phyloP scores from a whole-genome alignment of 2,888 invertebrate genomes.

The Lissocephala sabroskyi region DNA sequence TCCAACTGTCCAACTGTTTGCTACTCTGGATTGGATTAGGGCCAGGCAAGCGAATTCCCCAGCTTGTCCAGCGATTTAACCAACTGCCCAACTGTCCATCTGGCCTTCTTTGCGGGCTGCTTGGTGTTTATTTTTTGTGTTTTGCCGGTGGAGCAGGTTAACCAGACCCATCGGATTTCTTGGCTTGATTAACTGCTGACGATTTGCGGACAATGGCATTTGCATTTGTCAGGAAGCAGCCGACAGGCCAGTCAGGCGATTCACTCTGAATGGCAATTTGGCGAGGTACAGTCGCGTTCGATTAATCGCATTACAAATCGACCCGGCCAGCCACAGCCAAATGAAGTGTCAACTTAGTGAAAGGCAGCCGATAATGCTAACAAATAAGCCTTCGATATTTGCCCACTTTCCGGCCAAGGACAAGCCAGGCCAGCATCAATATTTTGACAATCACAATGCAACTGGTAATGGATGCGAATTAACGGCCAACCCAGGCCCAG shows the following conservation, averaged over 20 bases:
- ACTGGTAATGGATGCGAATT: not conserved
- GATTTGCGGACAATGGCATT: constrained; percentile 64
- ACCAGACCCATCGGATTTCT: not conserved
- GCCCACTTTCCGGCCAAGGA: not conserved
- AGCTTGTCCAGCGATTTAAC: no score
- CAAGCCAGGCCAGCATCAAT: not conserved
- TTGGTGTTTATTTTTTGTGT: not conserved
- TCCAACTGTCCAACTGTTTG: no score
- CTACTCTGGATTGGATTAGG: no score
- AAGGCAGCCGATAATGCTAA: constrained; percentile 55
- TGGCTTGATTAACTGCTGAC: constrained; percentile 43
- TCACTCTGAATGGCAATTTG: no score
- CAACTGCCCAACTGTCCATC: no score
- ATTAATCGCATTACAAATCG: constrained; percentile 43
- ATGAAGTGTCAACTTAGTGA: constrained; percentile 69
- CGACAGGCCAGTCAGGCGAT: not conserved
- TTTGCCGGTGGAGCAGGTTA: not conserved
- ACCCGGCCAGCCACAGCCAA: constrained; percentile 20
- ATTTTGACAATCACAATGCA: not conserved
- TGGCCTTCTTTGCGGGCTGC: not conserved
- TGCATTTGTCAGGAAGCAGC: constrained; percentile 60
- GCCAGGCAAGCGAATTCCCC: no score
- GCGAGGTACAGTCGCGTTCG: no score
- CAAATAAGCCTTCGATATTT: constrained; percentile 32
- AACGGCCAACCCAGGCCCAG: not conserved